These are phyloP conservation scores for Halictus quadricinctus DNA, from an alignment of 2,888 invertebrate genomes.

Conservation along the genomic window DNA sequence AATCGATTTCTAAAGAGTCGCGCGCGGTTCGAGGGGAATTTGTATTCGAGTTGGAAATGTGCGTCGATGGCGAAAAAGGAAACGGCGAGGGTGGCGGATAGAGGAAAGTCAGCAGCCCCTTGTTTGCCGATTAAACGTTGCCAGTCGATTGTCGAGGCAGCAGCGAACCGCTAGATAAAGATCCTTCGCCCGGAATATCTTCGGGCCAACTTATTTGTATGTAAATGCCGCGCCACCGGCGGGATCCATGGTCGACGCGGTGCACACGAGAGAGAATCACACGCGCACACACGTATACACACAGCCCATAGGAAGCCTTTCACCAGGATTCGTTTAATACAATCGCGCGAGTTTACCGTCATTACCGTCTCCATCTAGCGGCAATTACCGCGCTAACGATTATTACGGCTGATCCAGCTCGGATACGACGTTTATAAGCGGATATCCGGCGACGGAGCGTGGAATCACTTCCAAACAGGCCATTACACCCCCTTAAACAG, in stretches of 20 bases:
- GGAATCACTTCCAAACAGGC: conserved; percentile 34
- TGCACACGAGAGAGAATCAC: conserved; percentile 21
- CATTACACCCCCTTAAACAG: conserved; percentile 35
- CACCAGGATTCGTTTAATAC: conserved; percentile 66
- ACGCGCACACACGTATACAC: background rate
- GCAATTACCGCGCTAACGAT: conserved; percentile 66
- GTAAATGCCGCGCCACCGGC: conserved; percentile 71
- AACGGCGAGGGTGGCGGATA: background rate
- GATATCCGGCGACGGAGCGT: conserved; percentile 37
- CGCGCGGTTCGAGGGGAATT: background rate
- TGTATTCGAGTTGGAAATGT: background rate
- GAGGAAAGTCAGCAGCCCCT: conserved; percentile 12
- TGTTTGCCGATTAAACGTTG: conserved; percentile 45
- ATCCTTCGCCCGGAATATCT: conserved; percentile 69
- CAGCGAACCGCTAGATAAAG: conserved; percentile 64
- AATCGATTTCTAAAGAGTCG: background rate
- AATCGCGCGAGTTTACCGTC: conserved; percentile 67
- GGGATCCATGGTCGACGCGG: conserved; percentile 43
- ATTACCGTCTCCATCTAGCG: conserved; percentile 56
- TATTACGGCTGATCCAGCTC: conserved; percentile 58
- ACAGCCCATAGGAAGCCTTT: conserved; percentile 53
- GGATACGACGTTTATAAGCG: conserved; percentile 57
- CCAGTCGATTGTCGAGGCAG: conserved; percentile 35
- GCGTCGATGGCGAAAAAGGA: background rate
- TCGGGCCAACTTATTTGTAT: conserved; percentile 74